Evolutionary conservation across 2,888 invertebrate genomes (phyloP).

Genomic region (Apantesis nais): DNA sequence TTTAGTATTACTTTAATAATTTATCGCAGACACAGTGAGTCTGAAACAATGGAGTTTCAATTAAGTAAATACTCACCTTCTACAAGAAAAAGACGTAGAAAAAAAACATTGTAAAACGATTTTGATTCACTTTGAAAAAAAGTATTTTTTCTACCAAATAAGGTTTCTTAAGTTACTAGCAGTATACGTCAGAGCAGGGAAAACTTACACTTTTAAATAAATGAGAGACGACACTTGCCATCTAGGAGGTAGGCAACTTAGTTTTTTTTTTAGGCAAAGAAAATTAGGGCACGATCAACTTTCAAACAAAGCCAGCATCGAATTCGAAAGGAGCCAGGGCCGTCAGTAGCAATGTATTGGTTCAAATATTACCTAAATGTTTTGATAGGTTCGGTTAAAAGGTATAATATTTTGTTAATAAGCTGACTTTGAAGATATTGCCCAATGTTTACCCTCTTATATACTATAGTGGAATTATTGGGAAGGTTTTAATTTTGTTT

Average conservation of each 20-base stretch:
- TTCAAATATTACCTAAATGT: constrained; percentile 23
- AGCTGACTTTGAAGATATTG: not conserved
- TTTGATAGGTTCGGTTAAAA: constrained; percentile 5
- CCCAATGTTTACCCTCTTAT: not conserved
- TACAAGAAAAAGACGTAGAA: not conserved
- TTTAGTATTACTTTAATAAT: no score
- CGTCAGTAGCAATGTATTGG: constrained; percentile 23
- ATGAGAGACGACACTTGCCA: constrained; percentile 30
- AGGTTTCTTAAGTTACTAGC: not conserved
- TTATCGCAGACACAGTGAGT: no score
- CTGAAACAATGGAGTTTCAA: no score
- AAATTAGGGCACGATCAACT: constrained; percentile 54
- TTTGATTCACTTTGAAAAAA: not conserved
- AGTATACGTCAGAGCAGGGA: not conserved
- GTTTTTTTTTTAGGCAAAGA: constrained; percentile 49
- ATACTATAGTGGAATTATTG: not conserved
- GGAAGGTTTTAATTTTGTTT: not conserved
- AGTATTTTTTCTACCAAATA: not conserved
- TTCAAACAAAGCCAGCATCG: constrained; percentile 48
- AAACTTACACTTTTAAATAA: constrained; percentile 28
- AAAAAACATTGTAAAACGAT: not conserved
- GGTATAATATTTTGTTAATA: not conserved
- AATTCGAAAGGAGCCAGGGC: constrained; percentile 40
- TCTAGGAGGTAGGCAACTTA: constrained; percentile 35
- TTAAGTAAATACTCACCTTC: not conserved